phyloP scores from a whole-genome alignment of 2,888 invertebrate species.

The Andrena bicolor region DNA sequence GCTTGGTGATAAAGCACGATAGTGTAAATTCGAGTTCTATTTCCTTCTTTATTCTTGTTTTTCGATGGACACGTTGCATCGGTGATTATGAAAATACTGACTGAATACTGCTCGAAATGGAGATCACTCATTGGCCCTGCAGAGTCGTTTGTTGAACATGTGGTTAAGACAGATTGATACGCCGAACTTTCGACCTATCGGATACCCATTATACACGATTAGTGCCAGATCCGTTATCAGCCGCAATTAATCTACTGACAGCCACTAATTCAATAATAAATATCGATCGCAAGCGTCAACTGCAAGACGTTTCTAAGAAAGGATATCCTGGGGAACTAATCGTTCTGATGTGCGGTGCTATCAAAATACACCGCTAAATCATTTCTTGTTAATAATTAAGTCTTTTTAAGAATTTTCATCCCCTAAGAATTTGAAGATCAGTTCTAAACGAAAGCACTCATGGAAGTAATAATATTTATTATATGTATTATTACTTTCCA shows the following conservation, averaged over 20 bases:
- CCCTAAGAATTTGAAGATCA: too few species aligned
- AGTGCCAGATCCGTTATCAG: constrained; percentile 50
- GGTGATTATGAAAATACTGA: constrained; percentile 28
- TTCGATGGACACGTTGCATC: neutral
- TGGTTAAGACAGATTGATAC: constrained; percentile 66
- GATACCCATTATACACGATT: constrained; percentile 66
- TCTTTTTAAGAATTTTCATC: too few species aligned
- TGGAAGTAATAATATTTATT: too few species aligned
- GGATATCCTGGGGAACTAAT: neutral
- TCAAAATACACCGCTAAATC: neutral
- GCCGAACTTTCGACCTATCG: constrained; percentile 64
- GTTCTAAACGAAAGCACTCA: too few species aligned
- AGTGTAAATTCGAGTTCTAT: too few species aligned
- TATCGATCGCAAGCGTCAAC: constrained; percentile 19
- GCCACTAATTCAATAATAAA: constrained; percentile 49
- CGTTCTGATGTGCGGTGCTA: neutral
- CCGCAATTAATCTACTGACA: constrained; percentile 58
- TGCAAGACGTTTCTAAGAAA: neutral
- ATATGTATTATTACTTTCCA: too few species aligned
- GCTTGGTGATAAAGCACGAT: too few species aligned
- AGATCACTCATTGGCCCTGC: constrained; percentile 54
- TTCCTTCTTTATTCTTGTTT: too few species aligned
- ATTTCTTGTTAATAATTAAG: too few species aligned
- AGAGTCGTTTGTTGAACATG: constrained; percentile 52
- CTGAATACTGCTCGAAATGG: constrained; percentile 30